A percentile compares a stretch with the other conserved stretches of the same genome.
Evolutionary conservation across 1,140 invertebrate genomes (phyloP).

Genomic region (Diuraphis noxia): DNA sequence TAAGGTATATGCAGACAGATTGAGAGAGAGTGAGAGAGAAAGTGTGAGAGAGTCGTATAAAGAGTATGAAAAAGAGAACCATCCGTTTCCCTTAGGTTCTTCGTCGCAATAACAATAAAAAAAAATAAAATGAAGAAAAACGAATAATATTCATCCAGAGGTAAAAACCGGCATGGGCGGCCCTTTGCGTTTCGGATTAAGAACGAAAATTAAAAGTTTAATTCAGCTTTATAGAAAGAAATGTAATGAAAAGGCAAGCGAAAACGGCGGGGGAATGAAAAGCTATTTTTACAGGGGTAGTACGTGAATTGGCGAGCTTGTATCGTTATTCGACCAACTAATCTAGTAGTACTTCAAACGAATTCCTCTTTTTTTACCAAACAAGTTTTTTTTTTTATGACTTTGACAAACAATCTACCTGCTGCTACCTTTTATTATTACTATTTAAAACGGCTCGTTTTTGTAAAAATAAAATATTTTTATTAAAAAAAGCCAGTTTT

Average conservation of each 20-base stretch:
- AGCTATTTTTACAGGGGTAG: slow-evolving; percentile 28
- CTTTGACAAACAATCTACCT: slow-evolving; percentile 53
- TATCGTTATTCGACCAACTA: slow-evolving; percentile 51
- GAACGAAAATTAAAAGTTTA: slow-evolving; percentile 54
- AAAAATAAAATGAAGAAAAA: slow-evolving; percentile 34
- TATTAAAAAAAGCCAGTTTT: slow-evolving; percentile 44
- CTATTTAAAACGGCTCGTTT: slow-evolving; percentile 42
- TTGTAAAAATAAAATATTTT: slow-evolving; percentile 22
- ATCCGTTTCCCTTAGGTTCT: slow-evolving; percentile 41
- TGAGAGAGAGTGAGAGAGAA: background rate
- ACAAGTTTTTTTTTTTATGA: slow-evolving; percentile 40
- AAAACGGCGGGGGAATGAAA: slow-evolving; percentile 6
- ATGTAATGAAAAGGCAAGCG: slow-evolving; percentile 46
- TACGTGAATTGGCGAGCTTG: slow-evolving; percentile 45
- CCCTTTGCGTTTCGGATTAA: slow-evolving; percentile 49
- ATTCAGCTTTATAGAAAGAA: slow-evolving; percentile 49
- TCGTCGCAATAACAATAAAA: slow-evolving; percentile 52
- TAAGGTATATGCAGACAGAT: background rate
- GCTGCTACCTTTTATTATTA: slow-evolving; percentile 51
- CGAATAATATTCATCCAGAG: slow-evolving; percentile 51
- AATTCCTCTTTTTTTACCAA: slow-evolving; percentile 50
- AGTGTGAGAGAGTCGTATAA: background rate
- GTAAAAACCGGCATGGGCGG: slow-evolving; percentile 13
- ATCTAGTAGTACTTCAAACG: slow-evolving; percentile 54
- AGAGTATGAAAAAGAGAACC: background rate